Evolutionary conservation across 1,140 invertebrate genomes (phyloP), one percentile per base, ranked within the genome.

Genomic region (Neoseiulus cucumeris): DNA sequence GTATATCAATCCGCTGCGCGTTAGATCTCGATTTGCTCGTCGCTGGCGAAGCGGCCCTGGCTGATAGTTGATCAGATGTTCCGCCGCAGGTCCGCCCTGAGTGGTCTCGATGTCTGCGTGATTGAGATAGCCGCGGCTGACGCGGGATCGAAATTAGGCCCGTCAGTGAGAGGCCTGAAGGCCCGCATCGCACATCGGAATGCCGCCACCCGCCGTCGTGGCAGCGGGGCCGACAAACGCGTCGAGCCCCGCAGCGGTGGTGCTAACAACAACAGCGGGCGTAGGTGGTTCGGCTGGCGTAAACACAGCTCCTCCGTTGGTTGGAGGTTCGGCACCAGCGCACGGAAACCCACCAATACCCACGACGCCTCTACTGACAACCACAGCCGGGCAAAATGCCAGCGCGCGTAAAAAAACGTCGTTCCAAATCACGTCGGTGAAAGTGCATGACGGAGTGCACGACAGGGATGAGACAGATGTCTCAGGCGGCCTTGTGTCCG

Each of bases 401-500:
- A 33, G 51, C 14, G 51, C 51, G 14, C 51, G 51, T 29, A 87
- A 87, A 79, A 86, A 82, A 73, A 87, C 86, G 73, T 91, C 89
- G 65, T 93, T 93, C 79, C 89, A 92, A 80, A 92, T 93, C 73
- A 93, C 89, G 9, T 87, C 85, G 74, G 84, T 91, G 67, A 89
- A 85, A 68, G 83, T 87, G 69, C 84, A 84, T 33, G 51, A 59
- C 33, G 51, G 51, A 29, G 51, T 39, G 33, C 33, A 39, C 33
- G 33, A 39, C 33, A 39, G 33, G 33, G 33, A 39, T 39, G 33
- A 39, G 33, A 39, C 33, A 39, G 33, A 39, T 39, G 33, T 39
- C 33, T 39, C 33, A 39, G 33, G 33, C 33, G 33, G 33, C 33
- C 33, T 39, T 39, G 33, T 39, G 33, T 39, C 33, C 9, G 33